Percentiles rank a stretch among this genome's conserved stretches.
phyloP scores from a whole-genome alignment of 2,888 invertebrate species.

The Elmis aenea region DNA sequence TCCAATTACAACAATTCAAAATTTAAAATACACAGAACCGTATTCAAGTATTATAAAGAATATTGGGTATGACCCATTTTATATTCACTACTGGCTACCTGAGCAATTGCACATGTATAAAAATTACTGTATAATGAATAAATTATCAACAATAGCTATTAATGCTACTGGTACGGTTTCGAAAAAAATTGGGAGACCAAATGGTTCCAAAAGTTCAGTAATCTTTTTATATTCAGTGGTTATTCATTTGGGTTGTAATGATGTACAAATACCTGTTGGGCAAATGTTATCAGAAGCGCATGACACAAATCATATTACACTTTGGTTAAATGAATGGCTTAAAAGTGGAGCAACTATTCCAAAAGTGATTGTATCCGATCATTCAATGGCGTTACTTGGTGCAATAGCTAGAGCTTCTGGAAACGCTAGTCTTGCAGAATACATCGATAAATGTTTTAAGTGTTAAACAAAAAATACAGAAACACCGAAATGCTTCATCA shows the following conservation, averaged over 20 bases:
- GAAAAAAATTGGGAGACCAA: slow-evolving; percentile 8
- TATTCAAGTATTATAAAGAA: too few relatives aligned
- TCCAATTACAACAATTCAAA: too few relatives aligned
- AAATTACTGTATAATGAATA: slow-evolving; percentile 1
- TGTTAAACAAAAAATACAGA: too few relatives aligned
- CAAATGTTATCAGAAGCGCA: slow-evolving; percentile 13
- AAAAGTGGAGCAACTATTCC: slow-evolving; percentile 7
- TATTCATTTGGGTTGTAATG: slow-evolving; percentile 3
- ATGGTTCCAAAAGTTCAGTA: slow-evolving; percentile 2
- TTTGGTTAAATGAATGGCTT: slow-evolving; percentile 9
- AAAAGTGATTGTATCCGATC: slow-evolving; percentile 7
- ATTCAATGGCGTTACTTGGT: slow-evolving; percentile 10
- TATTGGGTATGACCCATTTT: too few relatives aligned
- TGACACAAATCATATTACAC: slow-evolving; percentile 7
- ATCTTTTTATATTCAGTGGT: slow-evolving; percentile 11
- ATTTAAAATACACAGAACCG: too few relatives aligned
- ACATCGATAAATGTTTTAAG: too few relatives aligned
- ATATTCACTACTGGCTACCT: slow-evolving; percentile 9
- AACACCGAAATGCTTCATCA: too few relatives aligned
- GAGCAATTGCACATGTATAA: slow-evolving; percentile 10
- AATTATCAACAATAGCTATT: slow-evolving; percentile 1
- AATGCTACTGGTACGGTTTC: slow-evolving; percentile 10
- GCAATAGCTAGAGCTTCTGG: slow-evolving; percentile 8
- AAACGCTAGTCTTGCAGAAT: too few relatives aligned
- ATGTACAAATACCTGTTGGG: slow-evolving; percentile 9